Percentiles rank a stretch among this genome's conserved stretches.
Evolutionary conservation across 2,113 vertebrate genomes (phyloP).

Genomic region (Panthera uncia): DNA sequence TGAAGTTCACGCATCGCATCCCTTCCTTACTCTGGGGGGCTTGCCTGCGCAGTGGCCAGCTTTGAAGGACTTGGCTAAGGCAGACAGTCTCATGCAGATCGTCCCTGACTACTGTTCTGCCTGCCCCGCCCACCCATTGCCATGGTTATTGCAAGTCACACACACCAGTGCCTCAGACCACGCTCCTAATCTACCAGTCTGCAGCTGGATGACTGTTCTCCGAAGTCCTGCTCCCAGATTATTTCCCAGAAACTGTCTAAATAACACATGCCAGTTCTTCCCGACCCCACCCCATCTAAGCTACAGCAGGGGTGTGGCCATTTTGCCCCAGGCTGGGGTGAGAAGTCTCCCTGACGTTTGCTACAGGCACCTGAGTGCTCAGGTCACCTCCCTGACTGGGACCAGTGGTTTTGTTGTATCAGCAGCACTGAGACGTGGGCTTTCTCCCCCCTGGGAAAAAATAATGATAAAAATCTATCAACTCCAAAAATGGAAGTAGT

Average conservation of each 20-base stretch:
- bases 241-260: not conserved
- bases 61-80: not conserved
- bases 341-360: too few relatives aligned
- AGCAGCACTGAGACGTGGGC: not conserved
- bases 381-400: not conserved
- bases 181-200: not conserved
- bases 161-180: rapidly evolving
- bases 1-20: rapidly evolving
- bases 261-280: not conserved
- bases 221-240: not conserved
- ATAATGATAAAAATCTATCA: not conserved
- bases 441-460: not conserved
- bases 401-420: not conserved
- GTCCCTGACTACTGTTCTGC: not conserved
- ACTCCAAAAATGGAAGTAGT: not conserved
- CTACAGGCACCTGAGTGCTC: not conserved
- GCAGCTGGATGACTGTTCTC: not conserved
- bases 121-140: not conserved
- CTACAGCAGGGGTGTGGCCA: not conserved
- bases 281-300: not conserved
- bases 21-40: not conserved
- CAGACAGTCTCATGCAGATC: not conserved
- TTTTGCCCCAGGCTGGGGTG: not conserved
- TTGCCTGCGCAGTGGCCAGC: rapidly evolving
- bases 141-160: rapidly evolving